A percentile compares a stretch with the other conserved stretches of the same genome.
phyloP scores from a whole-genome alignment of 2,888 invertebrate species.

The Helleia helle region DNA sequence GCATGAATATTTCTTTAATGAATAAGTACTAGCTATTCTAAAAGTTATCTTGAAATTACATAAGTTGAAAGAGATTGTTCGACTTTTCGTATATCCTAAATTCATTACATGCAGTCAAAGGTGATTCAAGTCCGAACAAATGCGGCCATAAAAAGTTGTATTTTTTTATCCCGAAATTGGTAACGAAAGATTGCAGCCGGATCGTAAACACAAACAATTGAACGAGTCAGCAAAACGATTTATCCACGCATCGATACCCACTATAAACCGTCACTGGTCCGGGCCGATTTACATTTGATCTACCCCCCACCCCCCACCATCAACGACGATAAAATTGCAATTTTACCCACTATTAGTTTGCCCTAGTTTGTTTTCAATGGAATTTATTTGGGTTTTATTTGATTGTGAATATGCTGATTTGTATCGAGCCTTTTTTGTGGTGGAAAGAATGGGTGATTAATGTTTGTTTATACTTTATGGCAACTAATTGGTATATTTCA shows the following conservation, averaged over 20 bases:
- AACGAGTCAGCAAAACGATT: conserved; percentile 16
- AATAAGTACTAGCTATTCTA: no score
- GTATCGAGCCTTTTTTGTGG: conserved; percentile 5
- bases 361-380: conserved; percentile 14
- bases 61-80: no score
- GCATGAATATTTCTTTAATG: no score
- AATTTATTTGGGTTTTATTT: conserved; percentile 13
- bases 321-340: conserved; percentile 17
- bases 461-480: no score
- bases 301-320: conserved; percentile 7
- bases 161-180: conserved; percentile 8
- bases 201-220: conserved; percentile 15
- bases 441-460: no score
- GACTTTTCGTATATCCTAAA: no score
- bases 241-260: conserved; percentile 14
- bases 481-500: no score
- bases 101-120: no score
- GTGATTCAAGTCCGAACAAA: conserved; percentile 1
- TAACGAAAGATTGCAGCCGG: conserved; percentile 11
- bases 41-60: no score
- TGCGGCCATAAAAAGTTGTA: not conserved
- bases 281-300: conserved; percentile 16
- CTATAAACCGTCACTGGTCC: conserved; percentile 16
- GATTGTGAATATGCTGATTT: conserved; percentile 9
- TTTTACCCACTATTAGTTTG: conserved; percentile 19